Evolutionary conservation across 2,888 invertebrate species (phyloP).

Genomic region (Rotaria macrura): DNA sequence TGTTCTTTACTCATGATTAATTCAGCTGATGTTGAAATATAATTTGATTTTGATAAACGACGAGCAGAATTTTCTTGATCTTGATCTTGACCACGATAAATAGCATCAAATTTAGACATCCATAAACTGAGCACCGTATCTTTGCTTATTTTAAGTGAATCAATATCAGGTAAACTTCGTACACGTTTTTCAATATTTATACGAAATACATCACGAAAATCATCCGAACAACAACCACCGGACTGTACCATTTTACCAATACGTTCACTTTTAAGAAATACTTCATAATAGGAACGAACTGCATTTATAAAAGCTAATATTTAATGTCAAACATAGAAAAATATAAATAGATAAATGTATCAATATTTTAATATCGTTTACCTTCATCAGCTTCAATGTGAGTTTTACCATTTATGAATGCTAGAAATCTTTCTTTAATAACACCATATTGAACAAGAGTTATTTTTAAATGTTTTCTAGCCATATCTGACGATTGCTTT

Average conservation of each 20-base stretch:
- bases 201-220: constrained; percentile 93
- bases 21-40: constrained; percentile 57
- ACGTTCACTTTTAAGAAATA: constrained; percentile 90
- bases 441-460: constrained; percentile 87
- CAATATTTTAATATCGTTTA: background rate
- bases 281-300: constrained; percentile 69
- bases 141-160: constrained; percentile 76
- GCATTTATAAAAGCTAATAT: constrained; percentile 82
- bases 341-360: constrained; percentile 34
- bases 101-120: constrained; percentile 96
- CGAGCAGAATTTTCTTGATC: constrained; percentile 37
- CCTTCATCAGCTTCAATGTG: constrained; percentile 48
- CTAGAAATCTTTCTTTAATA: constrained; percentile 84
- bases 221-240: constrained; percentile 92
- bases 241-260: constrained; percentile 90
- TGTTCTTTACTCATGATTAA: constrained; percentile 94
- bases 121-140: constrained; percentile 96
- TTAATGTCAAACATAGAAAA: background rate
- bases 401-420: constrained; percentile 90
- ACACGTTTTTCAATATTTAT: constrained; percentile 97
- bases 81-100: constrained; percentile 61
- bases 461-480: constrained; percentile 82
- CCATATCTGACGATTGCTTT: constrained; percentile 97
- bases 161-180: constrained; percentile 90
- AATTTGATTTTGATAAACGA: constrained; percentile 42